Conservation (phyloP, 2,797 vertebrate genomes). For the Poecilia picta region DNA sequence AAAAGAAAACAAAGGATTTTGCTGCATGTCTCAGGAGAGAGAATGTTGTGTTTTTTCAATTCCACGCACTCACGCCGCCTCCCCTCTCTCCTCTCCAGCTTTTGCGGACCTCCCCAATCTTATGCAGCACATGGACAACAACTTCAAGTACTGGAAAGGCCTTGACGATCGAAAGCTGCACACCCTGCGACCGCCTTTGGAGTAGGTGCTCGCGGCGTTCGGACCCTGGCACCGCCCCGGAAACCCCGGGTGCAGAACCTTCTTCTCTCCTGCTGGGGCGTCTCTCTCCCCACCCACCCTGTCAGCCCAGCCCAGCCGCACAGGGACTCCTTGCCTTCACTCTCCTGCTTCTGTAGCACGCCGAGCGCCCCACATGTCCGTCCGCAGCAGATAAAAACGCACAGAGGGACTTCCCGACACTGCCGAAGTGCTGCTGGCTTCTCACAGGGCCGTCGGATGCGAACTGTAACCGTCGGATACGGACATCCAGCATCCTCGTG, state of each 20-base stretch:
- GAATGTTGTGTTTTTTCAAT: background rate
- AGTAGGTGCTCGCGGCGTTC: constrained; percentile 73
- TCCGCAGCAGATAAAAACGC: constrained; percentile 50
- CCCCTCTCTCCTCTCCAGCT: constrained; percentile 74
- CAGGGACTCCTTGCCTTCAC: constrained; percentile 69
- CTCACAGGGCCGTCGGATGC: constrained; percentile 36
- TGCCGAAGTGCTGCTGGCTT: constrained; percentile 38
- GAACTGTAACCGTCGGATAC: constrained; percentile 60
- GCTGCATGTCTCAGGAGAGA: background rate
- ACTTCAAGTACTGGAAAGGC: constrained; percentile 98
- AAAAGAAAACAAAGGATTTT: background rate
- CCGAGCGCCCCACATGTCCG: constrained; percentile 61
- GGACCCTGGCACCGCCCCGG: constrained; percentile 42
- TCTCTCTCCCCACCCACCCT: constrained; percentile 71
- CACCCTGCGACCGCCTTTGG: constrained; percentile 89
- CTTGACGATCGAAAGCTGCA: constrained; percentile 91
- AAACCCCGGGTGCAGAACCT: constrained; percentile 33
- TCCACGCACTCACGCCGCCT: background rate
- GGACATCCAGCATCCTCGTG: constrained; percentile 56
- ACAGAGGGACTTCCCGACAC: constrained; percentile 64
- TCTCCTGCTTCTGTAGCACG: constrained; percentile 74
- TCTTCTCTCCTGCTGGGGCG: constrained; percentile 61
- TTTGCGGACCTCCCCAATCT: constrained; percentile 95
- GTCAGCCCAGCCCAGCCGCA: constrained; percentile 75
- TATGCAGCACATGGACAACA: constrained; percentile 96